Conservation (phyloP, 2,888 invertebrate species). For the Synanthedon myopaeformis region DNA sequence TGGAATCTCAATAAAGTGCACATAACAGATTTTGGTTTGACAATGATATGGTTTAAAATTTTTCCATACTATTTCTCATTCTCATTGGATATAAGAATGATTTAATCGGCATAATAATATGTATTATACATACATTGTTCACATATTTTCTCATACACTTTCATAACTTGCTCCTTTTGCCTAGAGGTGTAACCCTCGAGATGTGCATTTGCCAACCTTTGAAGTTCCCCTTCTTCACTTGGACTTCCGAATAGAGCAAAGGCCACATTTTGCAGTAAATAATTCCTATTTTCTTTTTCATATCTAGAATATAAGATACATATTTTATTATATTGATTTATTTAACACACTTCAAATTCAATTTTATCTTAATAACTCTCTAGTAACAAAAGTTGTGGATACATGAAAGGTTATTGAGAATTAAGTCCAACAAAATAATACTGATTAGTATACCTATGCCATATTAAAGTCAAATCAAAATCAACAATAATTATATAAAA, state of each 20-base stretch:
- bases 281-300: slow-evolving; percentile 55
- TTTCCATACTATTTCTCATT: neutral
- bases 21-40: too few relatives aligned
- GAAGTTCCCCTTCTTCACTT: slow-evolving; percentile 42
- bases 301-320: slow-evolving; percentile 39
- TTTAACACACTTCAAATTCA: too few relatives aligned
- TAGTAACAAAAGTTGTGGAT: too few relatives aligned
- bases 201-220: slow-evolving; percentile 23
- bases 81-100: neutral
- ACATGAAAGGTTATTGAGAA: too few relatives aligned
- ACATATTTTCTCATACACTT: slow-evolving; percentile 52
- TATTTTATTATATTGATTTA: too few relatives aligned
- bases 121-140: slow-evolving; percentile 44
- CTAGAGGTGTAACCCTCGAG: slow-evolving; percentile 53
- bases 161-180: slow-evolving; percentile 48
- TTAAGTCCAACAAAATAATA: too few relatives aligned
- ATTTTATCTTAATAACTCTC: too few relatives aligned
- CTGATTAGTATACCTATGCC: too few relatives aligned
- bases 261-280: slow-evolving; percentile 66
- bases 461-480: too few relatives aligned
- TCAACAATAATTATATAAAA: too few relatives aligned
- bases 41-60: neutral
- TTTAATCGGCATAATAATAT: neutral
- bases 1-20: too few relatives aligned
- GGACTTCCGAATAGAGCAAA: slow-evolving; percentile 70